Evolutionary conservation across 1,140 invertebrate species (phyloP).

Genomic region (Hydropsyche tenuis): DNA sequence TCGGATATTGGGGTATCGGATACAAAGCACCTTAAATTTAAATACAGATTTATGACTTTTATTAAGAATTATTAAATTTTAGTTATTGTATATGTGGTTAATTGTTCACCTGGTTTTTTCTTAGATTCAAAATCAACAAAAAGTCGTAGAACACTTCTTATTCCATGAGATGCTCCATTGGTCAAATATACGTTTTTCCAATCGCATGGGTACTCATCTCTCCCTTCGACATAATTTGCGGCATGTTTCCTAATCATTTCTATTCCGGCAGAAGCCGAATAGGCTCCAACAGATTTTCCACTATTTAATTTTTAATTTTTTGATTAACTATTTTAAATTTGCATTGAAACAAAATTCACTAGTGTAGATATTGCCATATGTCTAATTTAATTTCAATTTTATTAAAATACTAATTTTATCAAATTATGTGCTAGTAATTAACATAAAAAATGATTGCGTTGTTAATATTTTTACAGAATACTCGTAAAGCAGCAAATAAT

Average conservation of each 20-base stretch:
- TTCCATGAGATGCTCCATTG: slow-evolving; percentile 90
- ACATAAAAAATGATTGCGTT: too few relatives aligned
- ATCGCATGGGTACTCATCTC: slow-evolving; percentile 81
- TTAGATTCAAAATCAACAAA: slow-evolving; percentile 64
- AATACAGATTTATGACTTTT: background rate
- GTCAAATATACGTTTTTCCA: slow-evolving; percentile 86
- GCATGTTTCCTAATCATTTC: slow-evolving; percentile 89
- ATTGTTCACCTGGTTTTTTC: slow-evolving; percentile 62
- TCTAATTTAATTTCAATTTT: background rate
- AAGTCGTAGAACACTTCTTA: slow-evolving; percentile 68
- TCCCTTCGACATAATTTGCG: slow-evolving; percentile 84
- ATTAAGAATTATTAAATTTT: background rate
- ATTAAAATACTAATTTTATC: too few relatives aligned
- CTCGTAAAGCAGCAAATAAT: too few relatives aligned
- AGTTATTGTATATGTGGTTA: too few relatives aligned
- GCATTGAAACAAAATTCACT: background rate
- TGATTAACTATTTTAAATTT: background rate
- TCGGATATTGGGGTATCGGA: slow-evolving; percentile 97
- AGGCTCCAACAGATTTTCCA: slow-evolving; percentile 86
- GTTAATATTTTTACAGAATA: too few relatives aligned
- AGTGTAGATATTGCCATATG: background rate
- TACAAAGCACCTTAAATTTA: slow-evolving; percentile 83
- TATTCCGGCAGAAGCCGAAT: slow-evolving; percentile 92
- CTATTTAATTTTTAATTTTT: slow-evolving; percentile 53
- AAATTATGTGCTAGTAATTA: too few relatives aligned